Evolutionary conservation across 2,113 vertebrate species (phyloP).

Genomic region (Gadus macrocephalus): DNA sequence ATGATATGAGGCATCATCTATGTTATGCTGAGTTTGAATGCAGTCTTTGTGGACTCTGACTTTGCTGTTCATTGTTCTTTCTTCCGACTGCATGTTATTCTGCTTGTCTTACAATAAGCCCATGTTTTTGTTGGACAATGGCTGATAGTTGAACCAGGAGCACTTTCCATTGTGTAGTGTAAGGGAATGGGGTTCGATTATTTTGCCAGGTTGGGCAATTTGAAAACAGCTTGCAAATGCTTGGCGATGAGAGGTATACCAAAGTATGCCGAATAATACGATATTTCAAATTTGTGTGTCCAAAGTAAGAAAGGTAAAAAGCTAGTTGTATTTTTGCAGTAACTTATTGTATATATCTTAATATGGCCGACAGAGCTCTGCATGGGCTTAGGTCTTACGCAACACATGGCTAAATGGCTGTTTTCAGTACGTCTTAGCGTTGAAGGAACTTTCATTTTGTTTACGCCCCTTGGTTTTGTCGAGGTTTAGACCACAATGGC

Average conservation of each 20-base stretch:
- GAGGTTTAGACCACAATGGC: constrained; percentile 5
- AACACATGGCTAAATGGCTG: not conserved
- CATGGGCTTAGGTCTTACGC: constrained; percentile 5
- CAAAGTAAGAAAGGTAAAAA: constrained; percentile 22
- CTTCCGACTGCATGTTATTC: constrained; percentile 24
- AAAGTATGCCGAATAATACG: too few species aligned
- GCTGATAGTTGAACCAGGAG: constrained; percentile 4
- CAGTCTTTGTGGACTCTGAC: too few species aligned
- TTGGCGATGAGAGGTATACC: too few species aligned
- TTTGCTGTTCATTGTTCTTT: not conserved
- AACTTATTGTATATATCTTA: not conserved
- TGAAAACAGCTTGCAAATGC: too few species aligned
- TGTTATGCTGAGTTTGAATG: too few species aligned
- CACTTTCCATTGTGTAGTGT: too few species aligned
- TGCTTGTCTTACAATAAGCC: constrained; percentile 5
- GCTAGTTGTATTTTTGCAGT: constrained; percentile 28
- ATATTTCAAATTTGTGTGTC: constrained; percentile 3
- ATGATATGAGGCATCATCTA: too few species aligned
- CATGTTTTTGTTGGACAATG: not conserved
- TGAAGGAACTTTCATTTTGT: constrained; percentile 8
- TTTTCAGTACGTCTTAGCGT: constrained; percentile 24
- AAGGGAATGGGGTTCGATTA: too few species aligned
- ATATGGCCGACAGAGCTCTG: constrained; percentile 22
- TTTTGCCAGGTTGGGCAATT: too few species aligned
- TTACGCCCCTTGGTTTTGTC: constrained; percentile 8